A percentile compares a stretch with the other conserved stretches of the same genome.
Evolutionary conservation across 2,113 vertebrate species (phyloP).

Genomic region (Carassius gibelio): DNA sequence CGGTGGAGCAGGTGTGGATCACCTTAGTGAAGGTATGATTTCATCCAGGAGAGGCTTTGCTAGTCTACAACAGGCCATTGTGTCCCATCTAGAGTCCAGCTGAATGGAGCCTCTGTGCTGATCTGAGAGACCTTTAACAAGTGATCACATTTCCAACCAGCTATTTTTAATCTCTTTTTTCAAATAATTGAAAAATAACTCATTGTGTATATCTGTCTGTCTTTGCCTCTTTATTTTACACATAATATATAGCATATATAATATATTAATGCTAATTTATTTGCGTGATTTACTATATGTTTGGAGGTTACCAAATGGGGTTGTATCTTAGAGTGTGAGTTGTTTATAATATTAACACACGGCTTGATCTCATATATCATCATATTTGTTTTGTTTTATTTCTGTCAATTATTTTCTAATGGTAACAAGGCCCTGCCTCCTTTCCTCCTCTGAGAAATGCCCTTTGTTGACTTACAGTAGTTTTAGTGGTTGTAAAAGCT

Average conservation of each 20-base stretch:
- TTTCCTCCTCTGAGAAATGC: not conserved
- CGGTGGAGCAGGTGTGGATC: slow-evolving; percentile 96
- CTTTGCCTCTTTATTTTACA: slow-evolving; percentile 3
- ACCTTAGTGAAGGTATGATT: slow-evolving; percentile 88
- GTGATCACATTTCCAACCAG: slow-evolving; percentile 50
- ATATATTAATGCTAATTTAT: not conserved
- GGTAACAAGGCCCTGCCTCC: not conserved
- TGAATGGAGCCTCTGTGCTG: slow-evolving; percentile 68
- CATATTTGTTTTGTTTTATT: not conserved
- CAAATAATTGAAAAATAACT: slow-evolving; percentile 1
- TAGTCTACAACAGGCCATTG: slow-evolving; percentile 66
- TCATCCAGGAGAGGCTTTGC: slow-evolving; percentile 40
- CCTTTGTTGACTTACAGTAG: slow-evolving; percentile 5
- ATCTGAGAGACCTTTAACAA: slow-evolving; percentile 25
- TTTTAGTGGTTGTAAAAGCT: slow-evolving; percentile 25
- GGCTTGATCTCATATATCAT: not conserved
- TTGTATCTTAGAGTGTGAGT: not conserved
- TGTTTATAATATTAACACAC: not conserved
- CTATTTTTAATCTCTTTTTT: slow-evolving; percentile 56
- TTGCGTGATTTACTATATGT: not conserved
- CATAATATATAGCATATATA: not conserved
- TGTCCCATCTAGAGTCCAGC: slow-evolving; percentile 41
- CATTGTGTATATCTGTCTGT: not conserved
- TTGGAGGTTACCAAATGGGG: not conserved
- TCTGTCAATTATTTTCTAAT: slow-evolving; percentile 5